Base-by-base conservation (phyloP, 2,888 invertebrate species). In the Ectropis crepuscularia region DNA sequence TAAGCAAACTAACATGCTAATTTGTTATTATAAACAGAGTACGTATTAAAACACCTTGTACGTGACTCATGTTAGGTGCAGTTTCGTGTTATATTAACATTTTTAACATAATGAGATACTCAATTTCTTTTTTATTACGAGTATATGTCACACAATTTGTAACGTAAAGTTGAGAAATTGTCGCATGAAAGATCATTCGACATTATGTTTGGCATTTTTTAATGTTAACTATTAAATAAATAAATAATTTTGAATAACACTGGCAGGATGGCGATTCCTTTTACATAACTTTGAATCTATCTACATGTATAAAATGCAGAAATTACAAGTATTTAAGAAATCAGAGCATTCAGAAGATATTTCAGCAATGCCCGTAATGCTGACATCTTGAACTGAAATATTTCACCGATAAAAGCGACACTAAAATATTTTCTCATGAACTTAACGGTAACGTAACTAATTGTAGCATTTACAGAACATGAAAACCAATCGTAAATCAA, bases 401-500 rank as follows among this genome's bases (percentile, higher is more conserved):
- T 45, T 11, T 45, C 36, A 6, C n/a, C n/a, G 42, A 49, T 61
- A 42, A 48, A 49, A 41, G 38, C 45, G 39, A 45, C 46, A 50
- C 39, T 11, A 16, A 7, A 46, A 46, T 47, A 57, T 11, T 43
- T 61, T 55, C 55, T 42, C 55, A 46, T 42, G 55, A 59, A 59
- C 65, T 36, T 58, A 59, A 66, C 61, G 49, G 61, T 62, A 57
- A 54, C 11, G 39, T 50, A 65, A 65, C 53, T 64, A 64, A 69
- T 64, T 65, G 57, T 63, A 66, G 39, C 57, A 57, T 59, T 63
- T 63, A 65, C 59, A 59, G 36, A 50, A 60, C 53, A 45, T 47
- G 50, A 53, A 58, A 70, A 47, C 10, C 48, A 48, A 45, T 49
- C 57, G 39, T 69, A 62, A 68, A 70, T 72, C 67, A 71, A 68